phyloP scores from a whole-genome alignment of 2,888 invertebrate species.

The Anticlea derivata region DNA sequence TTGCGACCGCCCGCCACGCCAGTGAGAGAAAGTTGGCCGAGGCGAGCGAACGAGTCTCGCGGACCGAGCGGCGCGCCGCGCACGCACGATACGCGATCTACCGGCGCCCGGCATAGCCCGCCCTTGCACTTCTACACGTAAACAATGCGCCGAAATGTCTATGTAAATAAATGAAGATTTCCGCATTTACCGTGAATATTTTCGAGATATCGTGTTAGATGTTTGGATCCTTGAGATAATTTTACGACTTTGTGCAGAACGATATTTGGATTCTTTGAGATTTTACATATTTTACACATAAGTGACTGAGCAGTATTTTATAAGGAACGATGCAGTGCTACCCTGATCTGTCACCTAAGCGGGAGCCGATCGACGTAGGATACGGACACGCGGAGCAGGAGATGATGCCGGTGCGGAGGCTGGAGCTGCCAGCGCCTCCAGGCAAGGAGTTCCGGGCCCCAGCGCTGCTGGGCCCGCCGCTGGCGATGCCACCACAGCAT shows the following conservation, averaged over 20 bases:
- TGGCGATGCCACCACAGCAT: slow-evolving; percentile 61
- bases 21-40: slow-evolving; percentile 84
- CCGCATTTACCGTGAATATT: slow-evolving; percentile 49
- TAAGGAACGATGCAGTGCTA: slow-evolving; percentile 76
- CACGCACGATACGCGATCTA: slow-evolving; percentile 67
- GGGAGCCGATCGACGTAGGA: slow-evolving; percentile 66
- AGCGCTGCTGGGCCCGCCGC: slow-evolving; percentile 63
- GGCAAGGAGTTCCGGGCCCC: slow-evolving; percentile 79
- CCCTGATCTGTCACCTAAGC: slow-evolving; percentile 72
- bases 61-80: slow-evolving; percentile 72
- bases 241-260: slow-evolving; percentile 27
- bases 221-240: slow-evolving; percentile 16
- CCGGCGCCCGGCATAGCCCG: slow-evolving; percentile 49
- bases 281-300: slow-evolving; percentile 20
- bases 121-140: slow-evolving; percentile 57
- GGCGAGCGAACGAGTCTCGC: slow-evolving; percentile 81
- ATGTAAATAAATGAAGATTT: slow-evolving; percentile 52
- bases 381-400: slow-evolving; percentile 61
- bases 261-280: slow-evolving; percentile 35
- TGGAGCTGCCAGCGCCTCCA: slow-evolving; percentile 77
- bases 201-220: slow-evolving; percentile 39
- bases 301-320: slow-evolving; percentile 47
- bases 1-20: slow-evolving; percentile 76
- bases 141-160: slow-evolving; percentile 60
- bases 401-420: slow-evolving; percentile 61